Evolutionary conservation across 2,888 invertebrate genomes (phyloP), one percentile per base, ranked within the genome.

Genomic region (Stegana nigrithorax): DNA sequence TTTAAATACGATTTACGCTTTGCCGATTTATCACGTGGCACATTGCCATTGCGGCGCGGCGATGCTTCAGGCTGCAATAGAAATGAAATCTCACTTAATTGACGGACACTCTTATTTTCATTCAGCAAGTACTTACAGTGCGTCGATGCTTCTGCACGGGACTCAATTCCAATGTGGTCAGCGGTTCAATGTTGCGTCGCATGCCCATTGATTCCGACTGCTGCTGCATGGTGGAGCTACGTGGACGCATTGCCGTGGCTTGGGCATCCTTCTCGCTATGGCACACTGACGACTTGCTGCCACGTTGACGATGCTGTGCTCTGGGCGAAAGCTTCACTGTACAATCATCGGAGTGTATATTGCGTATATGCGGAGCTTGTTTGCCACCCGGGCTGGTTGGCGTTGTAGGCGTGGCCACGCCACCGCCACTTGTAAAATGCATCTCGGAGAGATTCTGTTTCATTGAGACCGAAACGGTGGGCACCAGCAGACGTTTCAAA

Each of bases 1-100:
- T 89, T 91, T 74, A 89, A 86, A 86, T 90, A 89, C 72, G 89
- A 90, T 86, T 89, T 90, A 67, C 89, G 87, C 84, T 90, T 91
- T 71, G 87, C 87, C 80, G 88, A 90, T 81, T 89, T 91, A 85
- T 91, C 91, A 70, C 88, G 88, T 73, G 88, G 88, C 57, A 26
- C 21, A 26, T 17, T 39, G 21, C 83, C 81, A 66, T 74, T 73
- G 63, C 82, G 84, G 65, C 85, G 84, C 7, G 79, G 80, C 8
- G 81, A 78, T 68, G 82, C 76, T 62, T 81, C 76, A 57, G 83
- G 82, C 85, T 85, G 62, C 61, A 71, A n/a, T 6, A 25, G n/a
- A 27, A 58, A 19, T 17, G n/a, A 50, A 8, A 17, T n/a, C n/a
- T n/a, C n/a, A n/a, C n/a, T n/a, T n/a, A n/a, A n/a, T n/a, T n/a